Conservation (phyloP, 1,140 invertebrate species). For the Microplitis demolitor region DNA sequence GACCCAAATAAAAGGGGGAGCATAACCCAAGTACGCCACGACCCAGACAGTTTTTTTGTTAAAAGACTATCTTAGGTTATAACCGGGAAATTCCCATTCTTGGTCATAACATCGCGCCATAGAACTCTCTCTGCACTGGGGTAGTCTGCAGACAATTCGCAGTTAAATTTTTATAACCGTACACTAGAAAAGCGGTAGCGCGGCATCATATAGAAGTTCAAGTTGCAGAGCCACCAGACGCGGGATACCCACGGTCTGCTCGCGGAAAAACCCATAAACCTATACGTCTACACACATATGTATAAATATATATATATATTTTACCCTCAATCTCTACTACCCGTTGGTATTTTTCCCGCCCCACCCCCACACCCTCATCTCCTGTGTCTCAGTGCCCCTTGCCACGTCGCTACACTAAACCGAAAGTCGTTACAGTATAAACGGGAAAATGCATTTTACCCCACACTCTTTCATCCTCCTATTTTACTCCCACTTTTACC, state of each 20-base stretch:
- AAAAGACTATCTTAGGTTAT: background rate
- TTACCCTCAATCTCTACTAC: constrained; percentile 36
- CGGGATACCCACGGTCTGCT: constrained; percentile 51
- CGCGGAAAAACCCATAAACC: constrained; percentile 56
- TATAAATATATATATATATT: background rate
- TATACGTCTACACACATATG: constrained; percentile 39
- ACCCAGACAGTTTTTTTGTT: constrained; percentile 57
- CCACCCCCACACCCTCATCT: constrained; percentile 10
- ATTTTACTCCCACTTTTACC: too few species aligned
- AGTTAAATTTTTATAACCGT: constrained; percentile 62
- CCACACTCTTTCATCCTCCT: background rate
- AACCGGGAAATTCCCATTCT: constrained; percentile 36
- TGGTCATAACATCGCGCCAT: constrained; percentile 32
- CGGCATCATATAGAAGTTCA: constrained; percentile 6
- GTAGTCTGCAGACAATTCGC: constrained; percentile 60
- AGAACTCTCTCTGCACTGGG: constrained; percentile 21
- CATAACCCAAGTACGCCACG: constrained; percentile 28
- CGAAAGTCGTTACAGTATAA: constrained; percentile 24
- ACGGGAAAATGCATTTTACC: constrained; percentile 25
- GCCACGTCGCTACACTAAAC: constrained; percentile 15
- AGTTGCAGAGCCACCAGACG: constrained; percentile 36
- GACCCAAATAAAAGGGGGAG: constrained; percentile 38
- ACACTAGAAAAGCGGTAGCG: constrained; percentile 39
- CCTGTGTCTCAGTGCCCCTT: constrained; percentile 12
- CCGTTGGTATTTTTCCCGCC: background rate